Conservation (phyloP, 2,797 vertebrate genomes). For the Benthosema pterotum region DNA sequence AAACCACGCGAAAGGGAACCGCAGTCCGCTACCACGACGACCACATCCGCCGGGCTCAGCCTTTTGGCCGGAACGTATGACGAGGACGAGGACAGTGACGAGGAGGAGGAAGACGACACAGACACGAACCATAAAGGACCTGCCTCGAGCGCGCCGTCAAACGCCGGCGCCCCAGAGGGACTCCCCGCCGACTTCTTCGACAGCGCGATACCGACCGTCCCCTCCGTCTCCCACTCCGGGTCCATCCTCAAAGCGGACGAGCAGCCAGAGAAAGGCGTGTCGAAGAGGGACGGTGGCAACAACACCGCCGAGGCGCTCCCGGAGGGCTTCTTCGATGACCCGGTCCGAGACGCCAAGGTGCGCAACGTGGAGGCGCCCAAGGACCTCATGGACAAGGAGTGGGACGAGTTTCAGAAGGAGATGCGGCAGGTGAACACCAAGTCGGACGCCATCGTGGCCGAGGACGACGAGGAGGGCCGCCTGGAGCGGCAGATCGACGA, state of each 20-base stretch:
- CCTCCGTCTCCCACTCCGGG: constrained; percentile 87
- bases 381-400: constrained; percentile 98
- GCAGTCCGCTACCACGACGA: constrained; percentile 4
- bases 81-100: constrained; percentile 67
- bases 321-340: constrained; percentile 98
- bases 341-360: constrained; percentile 93
- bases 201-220: constrained; percentile 74
- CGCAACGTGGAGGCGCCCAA: constrained; percentile 96
- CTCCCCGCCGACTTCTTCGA: constrained; percentile 87
- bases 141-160: too few species aligned
- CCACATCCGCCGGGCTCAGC: constrained; percentile 64
- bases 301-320: constrained; percentile 91
- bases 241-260: constrained; percentile 90
- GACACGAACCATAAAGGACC: constrained; percentile 48
- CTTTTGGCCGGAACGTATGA: constrained; percentile 84
- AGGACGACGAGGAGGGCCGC: constrained; percentile 96
- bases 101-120: constrained; percentile 39
- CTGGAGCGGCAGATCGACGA: constrained; percentile 96
- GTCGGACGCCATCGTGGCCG: constrained; percentile 96
- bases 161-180: constrained; percentile 33
- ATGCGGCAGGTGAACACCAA: constrained; percentile 95
- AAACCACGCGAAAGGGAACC: constrained; percentile 30
- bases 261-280: constrained; percentile 78
- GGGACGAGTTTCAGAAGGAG: constrained; percentile 98
- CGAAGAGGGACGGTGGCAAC: constrained; percentile 89